A percentile compares a stretch with the other conserved stretches of the same genome.
phyloP scores from a whole-genome alignment of 2,797 vertebrate genomes.

The Aeoliscus strigatus region DNA sequence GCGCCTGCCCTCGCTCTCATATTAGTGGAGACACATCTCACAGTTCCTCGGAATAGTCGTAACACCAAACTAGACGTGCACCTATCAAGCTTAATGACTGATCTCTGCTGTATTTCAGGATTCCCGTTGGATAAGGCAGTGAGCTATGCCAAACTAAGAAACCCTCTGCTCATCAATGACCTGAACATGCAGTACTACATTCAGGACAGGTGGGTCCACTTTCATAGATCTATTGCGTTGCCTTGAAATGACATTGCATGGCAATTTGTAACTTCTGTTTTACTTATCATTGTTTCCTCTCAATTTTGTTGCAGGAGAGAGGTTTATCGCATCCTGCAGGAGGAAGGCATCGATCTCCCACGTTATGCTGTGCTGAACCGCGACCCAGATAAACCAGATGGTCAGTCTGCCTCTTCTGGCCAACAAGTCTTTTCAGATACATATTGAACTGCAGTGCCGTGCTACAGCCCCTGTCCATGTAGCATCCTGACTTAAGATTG shows the following conservation, averaged over 20 bases:
- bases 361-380: constrained; percentile 96
- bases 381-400: constrained; percentile 93
- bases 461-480: constrained; percentile 1
- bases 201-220: constrained; percentile 83
- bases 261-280: no score
- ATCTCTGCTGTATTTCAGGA: constrained; percentile 65
- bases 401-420: constrained; percentile 57
- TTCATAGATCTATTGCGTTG: no score
- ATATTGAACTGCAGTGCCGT: background rate
- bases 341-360: constrained; percentile 95
- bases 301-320: constrained; percentile 83
- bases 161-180: constrained; percentile 94
- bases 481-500: constrained; percentile 23
- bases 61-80: no score
- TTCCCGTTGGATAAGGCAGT: constrained; percentile 98
- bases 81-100: background rate
- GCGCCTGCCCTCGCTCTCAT: no score
- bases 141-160: constrained; percentile 92
- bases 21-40: no score
- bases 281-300: no score
- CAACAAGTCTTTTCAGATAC: background rate
- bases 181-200: constrained; percentile 98
- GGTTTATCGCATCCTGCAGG: constrained; percentile 96
- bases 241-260: no score
- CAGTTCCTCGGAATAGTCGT: no score